Percentiles rank a stretch among this genome's conserved stretches.
phyloP scores from a whole-genome alignment of 2,888 invertebrate genomes.

The Drosophila sordidapex region DNA sequence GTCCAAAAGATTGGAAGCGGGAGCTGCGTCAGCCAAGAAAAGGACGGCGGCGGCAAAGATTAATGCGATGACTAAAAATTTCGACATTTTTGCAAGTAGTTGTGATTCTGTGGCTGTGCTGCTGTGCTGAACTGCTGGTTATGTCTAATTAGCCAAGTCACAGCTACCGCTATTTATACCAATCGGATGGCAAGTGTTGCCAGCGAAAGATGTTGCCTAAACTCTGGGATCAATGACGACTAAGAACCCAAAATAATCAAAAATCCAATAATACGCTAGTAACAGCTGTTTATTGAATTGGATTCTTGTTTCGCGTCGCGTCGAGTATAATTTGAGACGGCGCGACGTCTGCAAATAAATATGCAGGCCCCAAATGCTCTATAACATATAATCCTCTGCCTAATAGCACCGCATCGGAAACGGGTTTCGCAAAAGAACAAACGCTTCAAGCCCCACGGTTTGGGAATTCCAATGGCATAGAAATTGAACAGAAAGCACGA shows the following conservation, averaged over 20 bases:
- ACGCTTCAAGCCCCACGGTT: conserved; percentile 17
- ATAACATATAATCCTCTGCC: conserved; percentile 36
- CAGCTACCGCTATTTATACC: conserved; percentile 68
- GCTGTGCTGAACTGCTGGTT: conserved; percentile 35
- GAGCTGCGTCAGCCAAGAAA: conserved; percentile 56
- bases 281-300: conserved; percentile 50
- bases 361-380: conserved; percentile 25
- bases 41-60: conserved; percentile 53
- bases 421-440: conserved; percentile 74
- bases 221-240: conserved; percentile 46
- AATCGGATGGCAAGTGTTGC: conserved; percentile 3
- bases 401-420: conserved; percentile 34
- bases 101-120: conserved; percentile 12
- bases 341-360: conserved; percentile 17
- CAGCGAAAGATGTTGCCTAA: conserved; percentile 19
- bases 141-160: conserved; percentile 55
- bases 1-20: conserved; percentile 61
- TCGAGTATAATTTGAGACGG: conserved; percentile 37
- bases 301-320: conserved; percentile 53
- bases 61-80: conserved; percentile 47
- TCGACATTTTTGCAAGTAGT: conserved; percentile 55
- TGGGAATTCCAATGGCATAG: conserved; percentile 56
- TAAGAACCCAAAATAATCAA: neutral
- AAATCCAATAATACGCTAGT: conserved; percentile 19
- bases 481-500: conserved; percentile 56